Evolutionary conservation across 1,140 invertebrate genomes (phyloP).

Genomic region (Caerostris extrusa): DNA sequence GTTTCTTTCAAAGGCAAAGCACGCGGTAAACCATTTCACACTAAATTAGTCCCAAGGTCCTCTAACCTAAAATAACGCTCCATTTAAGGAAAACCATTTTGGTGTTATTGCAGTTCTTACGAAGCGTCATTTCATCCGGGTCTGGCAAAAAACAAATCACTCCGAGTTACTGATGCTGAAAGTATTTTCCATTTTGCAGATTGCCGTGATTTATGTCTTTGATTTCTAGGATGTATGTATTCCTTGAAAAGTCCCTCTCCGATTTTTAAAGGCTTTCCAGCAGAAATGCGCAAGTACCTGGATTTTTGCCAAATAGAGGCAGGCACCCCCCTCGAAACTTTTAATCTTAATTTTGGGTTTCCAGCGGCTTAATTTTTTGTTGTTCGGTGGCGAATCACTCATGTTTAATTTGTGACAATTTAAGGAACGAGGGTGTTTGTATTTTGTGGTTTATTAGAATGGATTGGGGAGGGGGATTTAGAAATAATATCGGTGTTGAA

Average conservation of each 20-base stretch:
- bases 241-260: background rate
- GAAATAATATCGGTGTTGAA: too few species aligned
- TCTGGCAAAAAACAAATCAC: slow-evolving; percentile 41
- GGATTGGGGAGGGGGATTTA: too few species aligned
- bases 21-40: slow-evolving; percentile 42
- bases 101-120: background rate
- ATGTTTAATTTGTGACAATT: too few species aligned
- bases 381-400: too few species aligned
- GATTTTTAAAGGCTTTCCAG: background rate
- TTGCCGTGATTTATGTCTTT: slow-evolving; percentile 65
- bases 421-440: too few species aligned
- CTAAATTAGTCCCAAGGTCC: slow-evolving; percentile 45
- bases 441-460: too few species aligned
- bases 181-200: slow-evolving; percentile 68
- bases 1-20: background rate
- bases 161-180: slow-evolving; percentile 49
- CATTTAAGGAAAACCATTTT: slow-evolving; percentile 18
- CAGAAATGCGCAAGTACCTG: too few species aligned
- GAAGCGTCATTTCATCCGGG: background rate
- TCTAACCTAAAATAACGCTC: slow-evolving; percentile 3
- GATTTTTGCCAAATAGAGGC: too few species aligned
- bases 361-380: too few species aligned
- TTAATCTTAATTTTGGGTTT: too few species aligned
- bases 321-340: background rate
- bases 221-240: background rate